Conservation (phyloP, 2,797 vertebrate genomes). For the Melanotaenia boesemani region DNA sequence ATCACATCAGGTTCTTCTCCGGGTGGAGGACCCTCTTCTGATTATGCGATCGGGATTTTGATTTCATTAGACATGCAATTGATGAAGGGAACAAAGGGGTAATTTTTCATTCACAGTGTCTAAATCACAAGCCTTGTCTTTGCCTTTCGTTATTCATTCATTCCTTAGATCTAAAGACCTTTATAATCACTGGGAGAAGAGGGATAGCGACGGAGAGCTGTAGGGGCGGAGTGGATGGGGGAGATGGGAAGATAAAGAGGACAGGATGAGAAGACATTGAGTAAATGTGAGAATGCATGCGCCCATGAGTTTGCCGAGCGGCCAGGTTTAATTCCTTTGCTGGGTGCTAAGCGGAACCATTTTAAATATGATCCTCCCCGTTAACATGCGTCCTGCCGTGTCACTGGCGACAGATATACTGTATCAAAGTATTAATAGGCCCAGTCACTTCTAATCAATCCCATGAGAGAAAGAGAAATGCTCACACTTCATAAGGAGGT, state of each 20-base stretch:
- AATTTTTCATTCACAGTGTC: constrained; percentile 87
- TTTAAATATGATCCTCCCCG: constrained; percentile 85
- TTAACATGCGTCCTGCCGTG: constrained; percentile 79
- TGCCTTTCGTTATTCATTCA: constrained; percentile 86
- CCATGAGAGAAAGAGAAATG: constrained; percentile 48
- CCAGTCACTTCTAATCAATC: constrained; percentile 85
- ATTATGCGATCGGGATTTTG: constrained; percentile 89
- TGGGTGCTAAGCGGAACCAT: constrained; percentile 83
- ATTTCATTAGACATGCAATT: constrained; percentile 91
- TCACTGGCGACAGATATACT: constrained; percentile 83
- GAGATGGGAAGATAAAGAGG: constrained; percentile 66
- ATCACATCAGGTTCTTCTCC: constrained; percentile 83
- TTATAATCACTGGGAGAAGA: constrained; percentile 84
- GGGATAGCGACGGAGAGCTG: constrained; percentile 65
- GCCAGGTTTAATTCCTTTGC: constrained; percentile 82
- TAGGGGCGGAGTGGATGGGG: constrained; percentile 62
- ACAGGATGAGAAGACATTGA: constrained; percentile 68
- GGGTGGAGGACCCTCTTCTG: constrained; percentile 85
- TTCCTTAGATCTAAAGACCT: constrained; percentile 83
- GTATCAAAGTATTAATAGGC: constrained; percentile 84
- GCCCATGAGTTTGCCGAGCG: constrained; percentile 70
- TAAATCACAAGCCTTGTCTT: constrained; percentile 86
- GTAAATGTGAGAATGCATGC: constrained; percentile 82
- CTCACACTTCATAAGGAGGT: constrained; percentile 24
- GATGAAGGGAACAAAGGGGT: constrained; percentile 89